These are phyloP conservation scores for Cistogaster globosa DNA, from an alignment of 2,888 invertebrate genomes.

Conservation along the genomic window DNA sequence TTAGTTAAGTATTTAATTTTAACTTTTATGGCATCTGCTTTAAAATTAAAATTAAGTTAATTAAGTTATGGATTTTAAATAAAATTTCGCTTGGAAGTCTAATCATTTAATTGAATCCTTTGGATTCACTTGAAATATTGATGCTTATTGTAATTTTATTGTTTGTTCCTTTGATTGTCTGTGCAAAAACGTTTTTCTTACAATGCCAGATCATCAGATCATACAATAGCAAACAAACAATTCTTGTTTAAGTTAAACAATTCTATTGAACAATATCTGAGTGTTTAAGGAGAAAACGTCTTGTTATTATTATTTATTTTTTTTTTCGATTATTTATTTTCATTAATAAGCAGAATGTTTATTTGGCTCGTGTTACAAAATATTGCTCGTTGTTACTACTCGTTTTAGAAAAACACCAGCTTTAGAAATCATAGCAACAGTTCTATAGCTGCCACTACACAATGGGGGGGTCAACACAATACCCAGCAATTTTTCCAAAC, in stretches of 20 bases:
- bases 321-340: background rate
- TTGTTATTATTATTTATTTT: background rate
- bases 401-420: constrained; percentile 63
- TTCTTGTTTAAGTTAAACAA: constrained; percentile 44
- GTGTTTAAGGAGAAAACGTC: constrained; percentile 24
- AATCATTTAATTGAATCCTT: background rate
- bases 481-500: constrained; percentile 81
- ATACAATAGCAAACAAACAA: constrained; percentile 27
- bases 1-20: too few species aligned
- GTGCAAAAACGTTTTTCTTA: constrained; percentile 24
- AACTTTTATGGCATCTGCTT: background rate
- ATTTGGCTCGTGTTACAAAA: constrained; percentile 79
- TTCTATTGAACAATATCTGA: constrained; percentile 70
- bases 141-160: constrained; percentile 10
- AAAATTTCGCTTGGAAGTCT: too few species aligned
- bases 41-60: background rate
- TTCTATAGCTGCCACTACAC: constrained; percentile 74
- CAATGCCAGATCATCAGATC: background rate
- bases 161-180: constrained; percentile 7
- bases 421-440: constrained; percentile 61
- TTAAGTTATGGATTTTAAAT: too few species aligned
- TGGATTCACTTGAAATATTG: background rate
- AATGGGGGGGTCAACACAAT: constrained; percentile 81
- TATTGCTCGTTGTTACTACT: constrained; percentile 64
- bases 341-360: constrained; percentile 18